These are phyloP conservation scores for Metaphire vulgaris DNA, from an alignment of 1,140 invertebrate genomes.

Conservation along the genomic window DNA sequence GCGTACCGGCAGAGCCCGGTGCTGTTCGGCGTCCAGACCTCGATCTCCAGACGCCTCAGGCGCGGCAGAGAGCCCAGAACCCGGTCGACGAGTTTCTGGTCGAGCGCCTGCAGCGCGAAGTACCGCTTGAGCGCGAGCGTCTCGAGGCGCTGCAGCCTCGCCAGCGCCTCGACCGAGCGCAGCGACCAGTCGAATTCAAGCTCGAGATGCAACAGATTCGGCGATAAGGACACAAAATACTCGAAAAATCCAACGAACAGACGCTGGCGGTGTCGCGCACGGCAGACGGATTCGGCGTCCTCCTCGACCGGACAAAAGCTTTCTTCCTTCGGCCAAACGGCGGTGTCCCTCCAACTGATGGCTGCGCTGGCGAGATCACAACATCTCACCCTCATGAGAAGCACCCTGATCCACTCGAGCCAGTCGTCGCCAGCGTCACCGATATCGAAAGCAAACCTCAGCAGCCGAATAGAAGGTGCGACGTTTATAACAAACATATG, in stretches of 20 bases:
- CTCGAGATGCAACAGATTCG: slow-evolving; percentile 39
- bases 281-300: slow-evolving; percentile 34
- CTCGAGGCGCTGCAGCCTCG: slow-evolving; percentile 37
- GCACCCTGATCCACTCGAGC: slow-evolving; percentile 34
- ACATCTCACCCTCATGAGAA: slow-evolving; percentile 33
- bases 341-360: slow-evolving; percentile 47
- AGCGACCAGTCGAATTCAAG: slow-evolving; percentile 50
- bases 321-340: slow-evolving; percentile 37
- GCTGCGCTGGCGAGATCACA: slow-evolving; percentile 36
- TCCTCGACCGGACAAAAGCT: slow-evolving; percentile 29
- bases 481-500: slow-evolving; percentile 34
- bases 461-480: slow-evolving; percentile 35
- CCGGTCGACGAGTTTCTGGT: slow-evolving; percentile 35
- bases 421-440: slow-evolving; percentile 39
- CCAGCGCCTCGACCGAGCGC: slow-evolving; percentile 37
- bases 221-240: slow-evolving; percentile 35
- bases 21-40: slow-evolving; percentile 44
- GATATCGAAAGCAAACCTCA: slow-evolving; percentile 48
- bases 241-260: slow-evolving; percentile 43
- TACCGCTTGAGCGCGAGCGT: slow-evolving; percentile 46
- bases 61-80: slow-evolving; percentile 34
- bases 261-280: slow-evolving; percentile 37
- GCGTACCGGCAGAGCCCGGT: slow-evolving; percentile 36
- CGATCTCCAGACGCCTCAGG: slow-evolving; percentile 37
- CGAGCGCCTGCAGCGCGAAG: slow-evolving; percentile 41